Conservation (phyloP, 2,888 invertebrate species). For the Polydrusus tereticollis region DNA sequence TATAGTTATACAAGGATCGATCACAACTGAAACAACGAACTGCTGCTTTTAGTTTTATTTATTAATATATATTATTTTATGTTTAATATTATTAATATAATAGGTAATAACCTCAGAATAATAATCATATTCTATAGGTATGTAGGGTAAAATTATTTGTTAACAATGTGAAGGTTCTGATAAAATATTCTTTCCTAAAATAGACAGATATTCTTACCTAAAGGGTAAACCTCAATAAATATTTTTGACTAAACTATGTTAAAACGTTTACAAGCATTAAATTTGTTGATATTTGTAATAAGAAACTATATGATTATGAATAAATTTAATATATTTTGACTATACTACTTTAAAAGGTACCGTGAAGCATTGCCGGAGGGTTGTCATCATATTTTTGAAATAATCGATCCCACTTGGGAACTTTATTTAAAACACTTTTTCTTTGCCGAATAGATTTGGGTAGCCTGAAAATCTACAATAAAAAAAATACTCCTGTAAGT, state of each 20-base stretch:
- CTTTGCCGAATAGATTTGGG: constrained; percentile 7
- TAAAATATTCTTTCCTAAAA: constrained; percentile 14
- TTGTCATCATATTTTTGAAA: constrained; percentile 12
- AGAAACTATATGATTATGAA: constrained; percentile 5
- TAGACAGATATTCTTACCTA: neutral
- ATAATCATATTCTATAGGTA: neutral
- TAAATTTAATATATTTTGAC: neutral
- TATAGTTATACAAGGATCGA: neutral
- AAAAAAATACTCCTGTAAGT: no score
- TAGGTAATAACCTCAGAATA: no score
- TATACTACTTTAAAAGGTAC: constrained; percentile 32
- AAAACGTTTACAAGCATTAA: neutral
- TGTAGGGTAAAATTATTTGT: neutral
- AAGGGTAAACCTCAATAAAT: neutral
- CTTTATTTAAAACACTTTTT: constrained; percentile 19
- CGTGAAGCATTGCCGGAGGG: constrained; percentile 35
- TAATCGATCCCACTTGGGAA: neutral
- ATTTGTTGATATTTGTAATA: constrained; percentile 36
- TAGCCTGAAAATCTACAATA: constrained; percentile 6
- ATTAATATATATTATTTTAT: neutral
- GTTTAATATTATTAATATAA: neutral
- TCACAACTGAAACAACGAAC: neutral
- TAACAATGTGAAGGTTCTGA: constrained; percentile 41
- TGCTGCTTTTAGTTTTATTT: neutral
- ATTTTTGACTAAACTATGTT: neutral